Base-by-base conservation (phyloP, 1,140 invertebrate species). In the Monochamus saltuarius region DNA sequence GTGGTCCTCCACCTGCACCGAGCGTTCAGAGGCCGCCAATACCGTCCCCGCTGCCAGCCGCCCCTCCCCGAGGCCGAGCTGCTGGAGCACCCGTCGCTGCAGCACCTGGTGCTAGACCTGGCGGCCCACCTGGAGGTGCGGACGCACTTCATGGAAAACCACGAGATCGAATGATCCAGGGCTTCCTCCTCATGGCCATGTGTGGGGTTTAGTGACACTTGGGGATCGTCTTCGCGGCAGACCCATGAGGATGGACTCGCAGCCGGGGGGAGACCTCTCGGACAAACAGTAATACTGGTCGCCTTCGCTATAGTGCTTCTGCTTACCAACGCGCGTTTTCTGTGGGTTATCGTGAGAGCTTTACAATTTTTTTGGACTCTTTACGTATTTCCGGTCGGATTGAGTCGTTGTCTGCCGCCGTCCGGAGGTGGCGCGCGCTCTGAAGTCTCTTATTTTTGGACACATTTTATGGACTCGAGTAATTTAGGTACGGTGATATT, bases 51-150 rank as follows among this genome's bases (percentile, higher is more conserved):
- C 9, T 90, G 89, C 66, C 89, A 93, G 70, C 94, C 95, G 13
- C 83, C 89, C 2, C 76, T 97, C 59, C 94, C 94, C 9, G 92
- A 94, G 60, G 84, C 87, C 38, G 94, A 97, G 59, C 83, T 98
- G n/a, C 82, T 96, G 43, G 92, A 95, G 64, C 90, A 96, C 73
- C 88, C 91, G 7, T 83, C 85, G 13, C 81, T 98, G 1, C 87
- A 89, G 56, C 87, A 90, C 69, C 83, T 91, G 42, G 84, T 96
- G 34, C 78, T 94, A 51, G 92, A 95, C 73, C 80, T 97, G 59
- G 89, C 92, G 8, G 82, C 83, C 36, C 86, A 90, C 60, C 78
- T 97, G 34, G 91, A 95, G 77, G 91, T 91, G 45, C 82, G 87
- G 62, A 83, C 85, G 35, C 85, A 90, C 74, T 92, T 91, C 72